Percentiles rank a stretch among this genome's conserved stretches.
These are phyloP conservation scores for Darevskia mixta DNA, from an alignment of 2,797 vertebrate species.

Conservation along the genomic window DNA sequence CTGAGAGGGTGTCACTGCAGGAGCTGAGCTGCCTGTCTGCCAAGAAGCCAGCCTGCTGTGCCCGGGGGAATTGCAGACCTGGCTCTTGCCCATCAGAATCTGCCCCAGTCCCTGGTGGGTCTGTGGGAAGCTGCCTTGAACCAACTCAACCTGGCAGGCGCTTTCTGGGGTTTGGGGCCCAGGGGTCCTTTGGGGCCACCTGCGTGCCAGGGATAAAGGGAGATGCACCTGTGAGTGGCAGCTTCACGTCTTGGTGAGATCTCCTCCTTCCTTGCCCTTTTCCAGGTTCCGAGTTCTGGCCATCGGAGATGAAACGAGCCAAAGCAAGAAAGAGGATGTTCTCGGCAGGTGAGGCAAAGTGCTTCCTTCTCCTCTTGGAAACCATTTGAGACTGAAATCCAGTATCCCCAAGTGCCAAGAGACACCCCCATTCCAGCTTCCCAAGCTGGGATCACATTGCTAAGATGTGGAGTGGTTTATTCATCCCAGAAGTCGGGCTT, in stretches of 20 bases:
- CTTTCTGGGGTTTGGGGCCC: too few species aligned
- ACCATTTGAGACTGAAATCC: not conserved
- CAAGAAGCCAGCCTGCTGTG: not conserved
- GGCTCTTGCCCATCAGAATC: not conserved
- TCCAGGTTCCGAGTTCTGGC: slow-evolving; percentile 88
- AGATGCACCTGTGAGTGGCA: too few species aligned
- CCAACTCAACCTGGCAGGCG: too few species aligned
- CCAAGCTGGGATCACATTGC: not conserved
- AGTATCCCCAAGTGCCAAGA: not conserved
- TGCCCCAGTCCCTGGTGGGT: not conserved
- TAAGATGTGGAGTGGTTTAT: not conserved
- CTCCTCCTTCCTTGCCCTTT: slow-evolving; percentile 16
- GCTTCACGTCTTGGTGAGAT: too few species aligned
- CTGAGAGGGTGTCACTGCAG: not conserved
- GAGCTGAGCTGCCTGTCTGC: not conserved
- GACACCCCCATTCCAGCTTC: not conserved
- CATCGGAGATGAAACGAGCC: slow-evolving; percentile 81
- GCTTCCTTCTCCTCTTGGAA: too few species aligned
- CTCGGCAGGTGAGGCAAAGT: slow-evolving; percentile 79
- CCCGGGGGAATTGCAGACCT: not conserved
- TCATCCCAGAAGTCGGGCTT: not conserved
- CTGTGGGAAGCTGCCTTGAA: not conserved
- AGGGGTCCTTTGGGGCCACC: too few species aligned
- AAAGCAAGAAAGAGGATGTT: slow-evolving; percentile 76
- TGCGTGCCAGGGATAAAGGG: too few species aligned